These are phyloP conservation scores for Syrphus vitripennis DNA, from an alignment of 2,888 invertebrate species.

Conservation along the genomic window DNA sequence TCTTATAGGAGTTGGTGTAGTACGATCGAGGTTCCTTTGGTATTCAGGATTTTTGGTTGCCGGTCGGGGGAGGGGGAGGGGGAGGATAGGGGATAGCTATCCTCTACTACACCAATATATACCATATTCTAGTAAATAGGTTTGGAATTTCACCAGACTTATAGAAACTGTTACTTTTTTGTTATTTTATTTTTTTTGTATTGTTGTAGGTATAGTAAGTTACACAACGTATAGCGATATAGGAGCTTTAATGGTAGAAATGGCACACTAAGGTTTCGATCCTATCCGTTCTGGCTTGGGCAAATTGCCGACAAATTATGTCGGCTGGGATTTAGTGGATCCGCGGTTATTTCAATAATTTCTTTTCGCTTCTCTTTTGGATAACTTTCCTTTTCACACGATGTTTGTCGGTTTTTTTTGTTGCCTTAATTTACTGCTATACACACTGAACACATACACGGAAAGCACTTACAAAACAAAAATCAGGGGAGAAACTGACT, in stretches of 20 bases:
- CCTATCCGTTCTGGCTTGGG: slow-evolving; percentile 72
- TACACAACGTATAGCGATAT: background rate
- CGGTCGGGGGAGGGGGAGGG: no score
- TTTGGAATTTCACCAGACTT: background rate
- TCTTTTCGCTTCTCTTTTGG: slow-evolving; percentile 18
- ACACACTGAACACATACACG: no score
- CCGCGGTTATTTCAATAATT: slow-evolving; percentile 73
- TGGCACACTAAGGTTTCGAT: background rate
- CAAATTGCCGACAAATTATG: slow-evolving; percentile 80
- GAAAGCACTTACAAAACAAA: no score
- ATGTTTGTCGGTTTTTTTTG: background rate
- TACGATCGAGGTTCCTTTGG: background rate
- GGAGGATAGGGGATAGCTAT: no score
- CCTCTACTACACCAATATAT: no score
- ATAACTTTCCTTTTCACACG: slow-evolving; percentile 28
- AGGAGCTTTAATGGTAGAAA: slow-evolving; percentile 1
- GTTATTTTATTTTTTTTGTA: background rate
- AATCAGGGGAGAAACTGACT: background rate
- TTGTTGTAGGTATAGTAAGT: background rate
- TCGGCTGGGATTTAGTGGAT: slow-evolving; percentile 79
- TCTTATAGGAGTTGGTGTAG: background rate
- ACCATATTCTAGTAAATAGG: background rate
- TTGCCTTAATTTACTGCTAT: background rate
- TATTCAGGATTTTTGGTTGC: no score
- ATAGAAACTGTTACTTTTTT: slow-evolving; percentile 12